phyloP scores from a whole-genome alignment of 2,113 vertebrate species.

The Chloebia gouldiae region DNA sequence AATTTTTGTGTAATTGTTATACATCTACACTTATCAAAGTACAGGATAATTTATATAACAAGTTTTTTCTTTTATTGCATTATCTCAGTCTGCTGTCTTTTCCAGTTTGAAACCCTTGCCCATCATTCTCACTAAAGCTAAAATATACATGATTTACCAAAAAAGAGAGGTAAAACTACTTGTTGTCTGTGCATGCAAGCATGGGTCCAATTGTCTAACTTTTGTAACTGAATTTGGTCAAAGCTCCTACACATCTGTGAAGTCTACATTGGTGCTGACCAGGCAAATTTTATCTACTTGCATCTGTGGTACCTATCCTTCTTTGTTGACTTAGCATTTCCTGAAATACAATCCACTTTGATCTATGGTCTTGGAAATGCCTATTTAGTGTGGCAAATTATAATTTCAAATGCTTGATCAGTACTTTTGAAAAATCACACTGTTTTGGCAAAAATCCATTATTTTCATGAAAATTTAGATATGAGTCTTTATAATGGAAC shows the following conservation, averaged over 20 bases:
- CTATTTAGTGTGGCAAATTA: constrained; percentile 45
- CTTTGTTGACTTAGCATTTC: constrained; percentile 48
- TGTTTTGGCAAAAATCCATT: not conserved
- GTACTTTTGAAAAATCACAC: constrained; percentile 17
- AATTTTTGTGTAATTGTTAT: not conserved
- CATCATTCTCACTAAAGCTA: not conserved
- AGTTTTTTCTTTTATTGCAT: not conserved
- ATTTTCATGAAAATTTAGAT: constrained; percentile 25
- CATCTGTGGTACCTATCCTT: not conserved
- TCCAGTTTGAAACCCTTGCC: not conserved
- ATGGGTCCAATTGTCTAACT: not conserved
- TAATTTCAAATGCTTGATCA: constrained; percentile 20
- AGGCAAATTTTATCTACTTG: not conserved
- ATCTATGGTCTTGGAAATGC: constrained; percentile 42
- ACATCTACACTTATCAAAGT: not conserved
- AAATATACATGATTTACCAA: not conserved
- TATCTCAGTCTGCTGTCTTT: not conserved
- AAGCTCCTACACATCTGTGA: not conserved
- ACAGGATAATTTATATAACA: not conserved
- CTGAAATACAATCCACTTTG: constrained; percentile 21
- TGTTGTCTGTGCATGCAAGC: not conserved
- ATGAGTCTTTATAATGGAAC: constrained; percentile 11
- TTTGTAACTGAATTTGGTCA: not conserved
- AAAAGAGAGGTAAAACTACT: not conserved
- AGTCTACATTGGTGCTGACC: not conserved